Conservation (phyloP, 2,797 vertebrate species). For the Numenius phaeopus region DNA sequence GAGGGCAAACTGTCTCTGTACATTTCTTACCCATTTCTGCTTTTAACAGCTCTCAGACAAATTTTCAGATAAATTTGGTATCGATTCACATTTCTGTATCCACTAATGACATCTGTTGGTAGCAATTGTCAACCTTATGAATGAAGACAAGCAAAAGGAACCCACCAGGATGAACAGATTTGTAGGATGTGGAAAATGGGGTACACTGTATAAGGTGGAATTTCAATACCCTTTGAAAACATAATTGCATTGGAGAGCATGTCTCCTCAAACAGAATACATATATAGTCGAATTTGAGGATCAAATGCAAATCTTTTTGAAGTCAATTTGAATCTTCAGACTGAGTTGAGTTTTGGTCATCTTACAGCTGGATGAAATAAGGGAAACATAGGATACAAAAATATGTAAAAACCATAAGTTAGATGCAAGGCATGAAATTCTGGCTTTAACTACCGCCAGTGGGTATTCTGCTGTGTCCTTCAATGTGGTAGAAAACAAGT, state of each 20-base stretch:
- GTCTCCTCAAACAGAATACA: neutral
- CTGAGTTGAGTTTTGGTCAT: neutral
- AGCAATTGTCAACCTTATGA: neutral
- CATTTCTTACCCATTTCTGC: neutral
- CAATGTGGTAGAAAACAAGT: neutral
- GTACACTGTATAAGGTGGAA: neutral
- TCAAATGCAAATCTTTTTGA: neutral
- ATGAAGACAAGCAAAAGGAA: neutral
- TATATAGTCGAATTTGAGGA: neutral
- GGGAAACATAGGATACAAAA: neutral
- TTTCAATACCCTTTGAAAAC: neutral
- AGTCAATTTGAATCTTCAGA: neutral
- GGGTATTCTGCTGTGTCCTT: neutral
- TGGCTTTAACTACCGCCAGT: neutral
- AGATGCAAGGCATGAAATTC: neutral
- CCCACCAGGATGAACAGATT: neutral
- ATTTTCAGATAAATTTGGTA: neutral
- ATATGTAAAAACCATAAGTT: neutral
- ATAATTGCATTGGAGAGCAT: neutral
- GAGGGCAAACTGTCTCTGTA: neutral
- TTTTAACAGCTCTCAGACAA: neutral
- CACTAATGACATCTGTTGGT: neutral
- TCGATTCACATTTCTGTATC: neutral
- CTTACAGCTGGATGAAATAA: neutral
- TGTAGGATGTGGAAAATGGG: neutral